Evolutionary conservation across 2,888 invertebrate species (phyloP).

Genomic region (Liodrosophila aerea): DNA sequence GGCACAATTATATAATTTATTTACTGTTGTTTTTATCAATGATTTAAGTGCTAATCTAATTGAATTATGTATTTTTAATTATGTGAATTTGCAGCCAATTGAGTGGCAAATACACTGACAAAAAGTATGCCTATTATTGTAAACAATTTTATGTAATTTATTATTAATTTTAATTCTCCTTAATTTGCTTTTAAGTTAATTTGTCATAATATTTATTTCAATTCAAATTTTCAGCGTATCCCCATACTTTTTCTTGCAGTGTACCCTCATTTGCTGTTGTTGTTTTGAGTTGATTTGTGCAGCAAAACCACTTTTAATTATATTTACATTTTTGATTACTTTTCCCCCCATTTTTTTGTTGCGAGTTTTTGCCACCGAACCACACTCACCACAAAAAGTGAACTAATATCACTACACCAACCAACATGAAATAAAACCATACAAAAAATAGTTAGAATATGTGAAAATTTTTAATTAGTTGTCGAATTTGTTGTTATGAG

Average conservation of each 20-base stretch:
- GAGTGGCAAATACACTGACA: conserved; percentile 1
- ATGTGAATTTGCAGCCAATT: conserved; percentile 13
- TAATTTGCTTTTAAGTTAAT: too few relatives aligned
- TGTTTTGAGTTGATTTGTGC: conserved; percentile 47
- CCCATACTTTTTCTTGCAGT: too few relatives aligned
- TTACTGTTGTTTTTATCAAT: conserved; percentile 24
- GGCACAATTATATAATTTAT: conserved; percentile 14
- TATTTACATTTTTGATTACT: conserved; percentile 58
- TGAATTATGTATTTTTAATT: conserved; percentile 40
- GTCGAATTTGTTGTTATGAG: conserved; percentile 75
- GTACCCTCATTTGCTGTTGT: conserved; percentile 18
- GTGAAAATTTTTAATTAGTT: conserved; percentile 67
- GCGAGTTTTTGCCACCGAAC: conserved; percentile 41
- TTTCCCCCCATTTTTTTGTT: conserved; percentile 55
- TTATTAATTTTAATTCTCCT: too few relatives aligned
- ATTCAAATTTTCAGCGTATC: too few relatives aligned
- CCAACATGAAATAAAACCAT: too few relatives aligned
- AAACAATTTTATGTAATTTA: too few relatives aligned
- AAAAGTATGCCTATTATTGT: too few relatives aligned
- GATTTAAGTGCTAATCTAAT: conserved; percentile 43
- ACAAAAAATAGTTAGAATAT: conserved; percentile 32
- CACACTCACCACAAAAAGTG: conserved; percentile 14
- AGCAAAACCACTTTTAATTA: conserved; percentile 36
- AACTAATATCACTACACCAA: conserved; percentile 34
- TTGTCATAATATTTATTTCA: too few relatives aligned